A percentile compares a stretch with the other conserved stretches of the same genome.
Evolutionary conservation across 2,113 vertebrate genomes (phyloP).

Genomic region (Danionella cerebrum): DNA sequence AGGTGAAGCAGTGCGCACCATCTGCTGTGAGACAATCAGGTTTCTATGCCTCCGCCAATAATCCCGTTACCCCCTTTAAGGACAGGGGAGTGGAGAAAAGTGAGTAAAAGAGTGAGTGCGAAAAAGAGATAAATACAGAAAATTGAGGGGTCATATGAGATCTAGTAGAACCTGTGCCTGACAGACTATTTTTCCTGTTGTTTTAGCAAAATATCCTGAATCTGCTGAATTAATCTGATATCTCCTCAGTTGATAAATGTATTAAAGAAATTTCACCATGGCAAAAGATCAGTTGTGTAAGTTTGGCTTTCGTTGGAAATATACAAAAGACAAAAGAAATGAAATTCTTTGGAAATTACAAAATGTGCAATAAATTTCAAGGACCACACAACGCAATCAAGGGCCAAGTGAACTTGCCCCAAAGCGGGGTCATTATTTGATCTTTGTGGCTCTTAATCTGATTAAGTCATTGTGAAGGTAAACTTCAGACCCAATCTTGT

Average conservation of each 20-base stretch:
- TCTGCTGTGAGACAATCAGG: conserved; percentile 98
- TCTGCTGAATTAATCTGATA: too few relatives aligned
- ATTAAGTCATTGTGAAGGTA: conserved; percentile 99
- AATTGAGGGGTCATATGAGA: conserved; percentile 58
- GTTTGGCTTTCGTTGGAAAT: too few relatives aligned
- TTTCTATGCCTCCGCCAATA: conserved; percentile 94
- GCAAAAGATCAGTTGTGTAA: too few relatives aligned
- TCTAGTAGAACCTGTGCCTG: neutral
- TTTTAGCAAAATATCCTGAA: too few relatives aligned
- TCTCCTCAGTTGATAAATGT: too few relatives aligned
- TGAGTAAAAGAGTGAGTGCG: conserved; percentile 6
- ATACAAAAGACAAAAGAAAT: too few relatives aligned
- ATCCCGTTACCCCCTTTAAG: conserved; percentile 78
- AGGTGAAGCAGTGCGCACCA: conserved; percentile 99
- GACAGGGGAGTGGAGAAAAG: conserved; percentile 27
- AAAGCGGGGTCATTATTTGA: conserved; percentile 99
- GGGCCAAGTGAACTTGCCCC: conserved; percentile 98
- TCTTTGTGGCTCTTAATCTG: conserved; percentile 99
- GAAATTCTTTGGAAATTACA: too few relatives aligned
- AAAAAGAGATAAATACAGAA: conserved; percentile 69
- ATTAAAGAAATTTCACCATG: too few relatives aligned
- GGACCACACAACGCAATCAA: conserved; percentile 99
- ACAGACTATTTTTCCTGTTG: conserved; percentile 2
- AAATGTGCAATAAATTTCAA: conserved; percentile 94
- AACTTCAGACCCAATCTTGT: conserved; percentile 99